A percentile compares a stretch with the other conserved stretches of the same genome.
Conservation (phyloP, 1,140 invertebrate genomes). For the Maconellicoccus hirsutus region DNA sequence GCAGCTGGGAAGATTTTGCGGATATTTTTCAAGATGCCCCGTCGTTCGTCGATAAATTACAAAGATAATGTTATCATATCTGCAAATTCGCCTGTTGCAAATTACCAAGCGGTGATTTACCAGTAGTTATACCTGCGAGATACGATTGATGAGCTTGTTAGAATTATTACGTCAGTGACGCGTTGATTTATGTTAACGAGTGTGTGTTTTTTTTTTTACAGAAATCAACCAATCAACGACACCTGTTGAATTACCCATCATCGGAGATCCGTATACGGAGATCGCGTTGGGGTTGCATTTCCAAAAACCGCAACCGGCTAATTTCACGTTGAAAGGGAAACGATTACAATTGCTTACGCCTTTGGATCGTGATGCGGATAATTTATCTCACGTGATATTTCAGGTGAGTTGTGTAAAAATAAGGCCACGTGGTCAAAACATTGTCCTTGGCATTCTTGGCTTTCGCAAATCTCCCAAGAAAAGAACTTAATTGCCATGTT, state of each 20-base stretch:
- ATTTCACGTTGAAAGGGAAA: conserved; percentile 73
- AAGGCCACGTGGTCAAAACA: no score
- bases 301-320: conserved; percentile 50
- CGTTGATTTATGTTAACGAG: no score
- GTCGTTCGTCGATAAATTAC: neutral
- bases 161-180: no score
- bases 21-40: no score
- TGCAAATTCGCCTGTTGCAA: no score
- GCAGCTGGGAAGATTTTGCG: no score
- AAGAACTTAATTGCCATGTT: no score
- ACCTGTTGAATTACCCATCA: conserved; percentile 65
- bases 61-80: neutral
- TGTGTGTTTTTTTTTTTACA: conserved; percentile 34
- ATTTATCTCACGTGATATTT: conserved; percentile 74
- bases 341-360: conserved; percentile 62
- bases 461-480: no score
- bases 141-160: no score
- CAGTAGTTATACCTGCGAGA: no score
- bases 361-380: conserved; percentile 71
- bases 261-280: conserved; percentile 65
- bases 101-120: no score
- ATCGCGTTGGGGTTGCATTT: conserved; percentile 65
- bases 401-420: conserved; percentile 45
- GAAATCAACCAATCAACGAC: conserved; percentile 68
- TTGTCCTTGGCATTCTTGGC: no score